Base-by-base conservation (phyloP, 37 sponge, comb jelly and placozoan genomes). In the Tethya wilhelma region DNA sequence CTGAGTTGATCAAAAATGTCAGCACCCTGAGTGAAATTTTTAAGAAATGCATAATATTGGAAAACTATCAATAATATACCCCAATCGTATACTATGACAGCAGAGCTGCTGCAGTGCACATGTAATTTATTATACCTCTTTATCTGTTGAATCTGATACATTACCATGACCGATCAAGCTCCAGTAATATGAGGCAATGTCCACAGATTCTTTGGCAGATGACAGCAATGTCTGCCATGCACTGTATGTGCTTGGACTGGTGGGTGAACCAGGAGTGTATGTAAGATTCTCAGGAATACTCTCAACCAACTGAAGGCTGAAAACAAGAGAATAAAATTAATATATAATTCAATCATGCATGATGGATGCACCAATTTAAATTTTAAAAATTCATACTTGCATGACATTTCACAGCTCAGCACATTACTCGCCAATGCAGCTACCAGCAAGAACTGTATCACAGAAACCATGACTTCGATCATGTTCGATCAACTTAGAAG, bases 161-260 rank as follows among this genome's bases (percentile, higher is more conserved):
- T 75, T 84, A 1, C 66, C 89, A 41, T 34, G 28, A 17, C 89
- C 92, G 23, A 55, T 53, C 75, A 97, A 92, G 22, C 84, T 85
- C 90, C 92, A 93, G 71, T 97, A 97, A 45, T 87, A 93, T n/a
- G 95, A 84, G n/a, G 94, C 92, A 38, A 97, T 93, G 74, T 89
- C 90, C 30, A 97, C 73, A 0, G 85, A 44, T 6, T 49, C 26
- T 41, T 72, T 77, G 58, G 94, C 91, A 20, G 67, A 31, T 20
- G 69, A 39, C 46, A 97, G 72, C 14, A 97, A 49, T 29, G 63
- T n/a, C 66, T 44, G 67, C 90, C 95, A 93, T 1, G 87, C 92
- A n/a, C 82, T 40, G 64, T 81, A 94, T 2, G 97, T 97, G 38
- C 85, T 82, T 33, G 59, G 56, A 59, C 89, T 82, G 4, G 56